Evolutionary conservation across 2,113 vertebrate genomes (phyloP).

Genomic region (Paramisgurnus dabryanus): DNA sequence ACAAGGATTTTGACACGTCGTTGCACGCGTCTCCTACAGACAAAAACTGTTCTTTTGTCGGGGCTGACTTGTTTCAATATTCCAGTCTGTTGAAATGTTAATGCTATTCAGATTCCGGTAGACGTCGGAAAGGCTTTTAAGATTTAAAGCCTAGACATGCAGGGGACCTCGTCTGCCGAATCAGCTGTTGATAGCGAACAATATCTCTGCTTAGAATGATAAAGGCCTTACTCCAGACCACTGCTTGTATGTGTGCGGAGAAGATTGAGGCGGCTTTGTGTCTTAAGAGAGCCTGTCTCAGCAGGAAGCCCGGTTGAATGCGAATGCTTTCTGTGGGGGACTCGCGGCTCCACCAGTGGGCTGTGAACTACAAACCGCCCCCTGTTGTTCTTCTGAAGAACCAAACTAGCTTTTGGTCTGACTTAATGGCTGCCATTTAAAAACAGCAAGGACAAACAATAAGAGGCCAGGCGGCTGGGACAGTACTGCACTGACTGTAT

Average conservation of each 20-base stretch:
- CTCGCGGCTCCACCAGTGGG: slow-evolving; percentile 25
- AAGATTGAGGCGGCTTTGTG: slow-evolving; percentile 35
- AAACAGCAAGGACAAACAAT: slow-evolving; percentile 24
- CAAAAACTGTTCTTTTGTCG: slow-evolving; percentile 16
- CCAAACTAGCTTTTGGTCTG: slow-evolving; percentile 31
- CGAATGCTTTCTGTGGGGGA: slow-evolving; percentile 23
- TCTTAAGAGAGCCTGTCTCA: slow-evolving; percentile 25
- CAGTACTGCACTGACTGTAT: slow-evolving; percentile 17
- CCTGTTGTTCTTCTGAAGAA: slow-evolving; percentile 33
- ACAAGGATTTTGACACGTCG: slow-evolving; percentile 22
- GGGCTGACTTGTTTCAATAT: slow-evolving; percentile 30
- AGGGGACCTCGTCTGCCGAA: slow-evolving; percentile 29
- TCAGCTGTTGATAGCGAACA: slow-evolving; percentile 40
- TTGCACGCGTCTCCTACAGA: neutral
- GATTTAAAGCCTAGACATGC: slow-evolving; percentile 32
- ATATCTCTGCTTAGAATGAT: slow-evolving; percentile 38
- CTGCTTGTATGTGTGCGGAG: slow-evolving; percentile 37
- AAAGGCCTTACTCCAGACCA: slow-evolving; percentile 36
- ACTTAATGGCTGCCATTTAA: slow-evolving; percentile 33
- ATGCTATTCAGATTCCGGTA: slow-evolving; percentile 38
- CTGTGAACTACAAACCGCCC: slow-evolving; percentile 37
- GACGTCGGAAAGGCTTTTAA: slow-evolving; percentile 35
- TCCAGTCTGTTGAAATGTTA: slow-evolving; percentile 41
- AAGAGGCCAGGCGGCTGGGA: slow-evolving; percentile 11
- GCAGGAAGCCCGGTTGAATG: slow-evolving; percentile 26